Conservation (phyloP, 35 echinoderm and acorn worm genomes). For the Acanthaster planci region DNA sequence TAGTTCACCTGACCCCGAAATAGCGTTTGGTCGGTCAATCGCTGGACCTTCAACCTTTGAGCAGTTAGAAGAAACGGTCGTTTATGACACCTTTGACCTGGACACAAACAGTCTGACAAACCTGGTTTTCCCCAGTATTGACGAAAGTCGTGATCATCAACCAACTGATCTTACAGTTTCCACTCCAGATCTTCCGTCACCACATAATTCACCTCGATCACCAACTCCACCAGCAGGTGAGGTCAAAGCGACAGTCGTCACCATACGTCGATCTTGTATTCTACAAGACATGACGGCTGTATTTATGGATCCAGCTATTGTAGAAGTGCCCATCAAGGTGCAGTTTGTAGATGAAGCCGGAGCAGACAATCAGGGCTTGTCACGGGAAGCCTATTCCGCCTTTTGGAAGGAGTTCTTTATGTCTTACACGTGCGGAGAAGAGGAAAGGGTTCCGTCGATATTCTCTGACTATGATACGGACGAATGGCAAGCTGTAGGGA, state of each 20-base stretch:
- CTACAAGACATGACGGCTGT: slow-evolving; percentile 33
- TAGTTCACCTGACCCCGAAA: neutral
- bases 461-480: slow-evolving; percentile 29
- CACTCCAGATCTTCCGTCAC: neutral
- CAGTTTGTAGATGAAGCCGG: slow-evolving; percentile 40
- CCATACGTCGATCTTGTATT: slow-evolving; percentile 31
- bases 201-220: neutral
- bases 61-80: neutral
- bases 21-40: neutral
- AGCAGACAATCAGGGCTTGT: slow-evolving; percentile 31
- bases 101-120: neutral
- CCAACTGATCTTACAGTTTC: neutral
- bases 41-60: neutral
- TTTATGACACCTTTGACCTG: neutral
- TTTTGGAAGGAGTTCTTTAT: slow-evolving; percentile 53
- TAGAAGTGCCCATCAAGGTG: neutral
- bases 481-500: slow-evolving; percentile 41
- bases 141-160: neutral
- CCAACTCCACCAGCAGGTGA: neutral
- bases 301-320: slow-evolving; percentile 34
- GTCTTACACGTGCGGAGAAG: slow-evolving; percentile 24
- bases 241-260: neutral
- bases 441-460: slow-evolving; percentile 8
- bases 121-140: neutral
- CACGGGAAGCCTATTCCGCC: slow-evolving; percentile 40